Conservation (phyloP, 37 sponge, comb jelly and placozoan species). For the Diacarnus erythraeanus region DNA sequence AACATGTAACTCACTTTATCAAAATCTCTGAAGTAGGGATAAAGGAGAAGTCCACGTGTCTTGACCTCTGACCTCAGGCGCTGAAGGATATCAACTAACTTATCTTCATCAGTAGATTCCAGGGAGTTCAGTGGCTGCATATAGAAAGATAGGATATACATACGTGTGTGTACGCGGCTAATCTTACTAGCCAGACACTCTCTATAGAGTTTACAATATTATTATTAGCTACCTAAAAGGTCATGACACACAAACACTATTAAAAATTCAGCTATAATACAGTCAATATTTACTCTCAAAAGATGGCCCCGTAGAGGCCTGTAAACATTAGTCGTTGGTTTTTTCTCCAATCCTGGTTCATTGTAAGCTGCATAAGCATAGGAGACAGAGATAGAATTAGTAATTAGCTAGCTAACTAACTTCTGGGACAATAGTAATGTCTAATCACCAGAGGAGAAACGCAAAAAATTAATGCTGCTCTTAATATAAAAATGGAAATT, state of each 20-base stretch:
- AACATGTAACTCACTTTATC: constrained; percentile 78
- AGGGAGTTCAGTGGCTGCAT: constrained; percentile 55
- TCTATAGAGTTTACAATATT: neutral
- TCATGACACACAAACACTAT: too few relatives aligned
- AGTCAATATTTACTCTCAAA: constrained; percentile 40
- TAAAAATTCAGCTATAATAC: neutral
- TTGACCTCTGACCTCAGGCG: constrained; percentile 57
- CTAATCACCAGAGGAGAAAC: too few relatives aligned
- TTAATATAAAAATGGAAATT: too few relatives aligned
- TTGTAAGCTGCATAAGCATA: constrained; percentile 72
- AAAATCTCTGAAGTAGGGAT: constrained; percentile 89
- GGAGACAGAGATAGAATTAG: too few relatives aligned
- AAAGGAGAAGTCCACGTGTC: constrained; percentile 61
- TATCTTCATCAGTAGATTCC: constrained; percentile 50
- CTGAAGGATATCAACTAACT: constrained; percentile 56
- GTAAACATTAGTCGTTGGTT: constrained; percentile 63
- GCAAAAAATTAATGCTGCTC: too few relatives aligned
- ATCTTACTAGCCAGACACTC: too few relatives aligned
- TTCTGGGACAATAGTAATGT: too few relatives aligned
- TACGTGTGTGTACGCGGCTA: too few relatives aligned
- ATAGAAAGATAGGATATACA: neutral
- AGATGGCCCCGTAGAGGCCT: constrained; percentile 82
- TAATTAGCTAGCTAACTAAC: too few relatives aligned
- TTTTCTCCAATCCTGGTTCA: constrained; percentile 85
- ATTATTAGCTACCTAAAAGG: neutral